Conservation (phyloP, 2,113 vertebrate genomes). For the Montifringilla adamsi region DNA sequence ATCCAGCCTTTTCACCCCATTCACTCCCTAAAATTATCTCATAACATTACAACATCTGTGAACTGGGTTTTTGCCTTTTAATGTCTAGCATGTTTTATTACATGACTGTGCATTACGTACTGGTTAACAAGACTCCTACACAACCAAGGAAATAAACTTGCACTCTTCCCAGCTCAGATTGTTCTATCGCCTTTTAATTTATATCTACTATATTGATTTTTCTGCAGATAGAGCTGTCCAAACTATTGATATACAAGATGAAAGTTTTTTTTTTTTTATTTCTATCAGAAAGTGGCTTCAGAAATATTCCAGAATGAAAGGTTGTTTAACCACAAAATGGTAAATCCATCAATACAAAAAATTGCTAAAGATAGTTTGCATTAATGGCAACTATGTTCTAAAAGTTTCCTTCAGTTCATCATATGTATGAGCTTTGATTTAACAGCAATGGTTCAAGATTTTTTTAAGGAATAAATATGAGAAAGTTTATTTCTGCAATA, state of each 20-base stretch:
- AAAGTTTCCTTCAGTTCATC: not conserved
- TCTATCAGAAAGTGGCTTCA: not conserved
- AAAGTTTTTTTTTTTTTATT: not conserved
- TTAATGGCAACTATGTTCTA: not conserved
- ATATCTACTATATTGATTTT: not conserved
- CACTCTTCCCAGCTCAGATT: not conserved
- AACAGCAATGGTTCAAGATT: not conserved
- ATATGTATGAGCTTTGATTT: not conserved
- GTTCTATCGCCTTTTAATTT: not conserved
- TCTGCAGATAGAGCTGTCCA: not conserved
- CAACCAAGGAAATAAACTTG: slow-evolving; percentile 47
- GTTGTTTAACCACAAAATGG: not conserved
- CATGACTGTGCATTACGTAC: slow-evolving; percentile 30
- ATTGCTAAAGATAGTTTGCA: not conserved
- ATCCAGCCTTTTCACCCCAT: slow-evolving; percentile 78
- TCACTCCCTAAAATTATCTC: slow-evolving; percentile 81
- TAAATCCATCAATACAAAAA: not conserved
- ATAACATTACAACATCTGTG: slow-evolving; percentile 82
- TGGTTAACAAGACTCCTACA: slow-evolving; percentile 34
- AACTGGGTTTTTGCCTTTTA: slow-evolving; percentile 72
- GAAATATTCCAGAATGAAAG: not conserved
- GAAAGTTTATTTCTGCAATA: not conserved
- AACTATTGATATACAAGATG: not conserved
- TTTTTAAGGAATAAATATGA: not conserved
- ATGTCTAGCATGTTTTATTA: slow-evolving; percentile 62